Base-by-base conservation (phyloP, 2,797 vertebrate species). In the Hipposideros larvatus region DNA sequence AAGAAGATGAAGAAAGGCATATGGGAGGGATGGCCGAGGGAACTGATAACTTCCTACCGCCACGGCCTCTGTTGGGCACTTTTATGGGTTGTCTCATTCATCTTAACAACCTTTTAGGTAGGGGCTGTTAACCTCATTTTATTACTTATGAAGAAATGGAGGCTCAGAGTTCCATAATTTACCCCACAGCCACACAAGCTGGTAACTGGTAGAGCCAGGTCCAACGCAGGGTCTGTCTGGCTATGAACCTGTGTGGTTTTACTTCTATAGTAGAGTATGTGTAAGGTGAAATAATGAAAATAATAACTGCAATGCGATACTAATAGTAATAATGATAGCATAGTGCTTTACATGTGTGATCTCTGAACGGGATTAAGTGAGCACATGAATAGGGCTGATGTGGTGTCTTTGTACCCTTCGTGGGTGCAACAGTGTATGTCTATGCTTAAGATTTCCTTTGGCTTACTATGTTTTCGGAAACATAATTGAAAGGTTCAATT, bases 401-500 rank as follows among this genome's bases (percentile, higher is more conserved):
- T 34, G n/a, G 77, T 82, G 34, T 82, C 85, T 91, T 66, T 55
- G 63, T 63, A 11, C 19, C 88, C 26, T 51, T 91, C 66, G 14
- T 82, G 82, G 89, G 59, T 22, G 59, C 86, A 90, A 46, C 21
- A 46, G 55, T 34, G 9, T 48, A 24, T 51, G 21, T 51, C 61
- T 83, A 22, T 55, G 53, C 11, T 70, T 74, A n/a, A 71, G 87
- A 89, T 90, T 93, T 96, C 84, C 10, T 28, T 66, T 85, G 65
- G 55, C 55, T 85, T 65, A 57, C 9, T 68, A 74, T 75, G 57
- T 55, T 94, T 96, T 91, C 85, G 74, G 55, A 71, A 83, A 94
- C 93, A 61, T 85, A 85, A 88, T 10, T 46, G 80, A 82, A 96
- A 94, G 74, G 18, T 34, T 91, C 34, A 89, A n/a, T 90, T 95